phyloP scores from a whole-genome alignment of 2,797 vertebrate species.

The Pelochelys cantorii region DNA sequence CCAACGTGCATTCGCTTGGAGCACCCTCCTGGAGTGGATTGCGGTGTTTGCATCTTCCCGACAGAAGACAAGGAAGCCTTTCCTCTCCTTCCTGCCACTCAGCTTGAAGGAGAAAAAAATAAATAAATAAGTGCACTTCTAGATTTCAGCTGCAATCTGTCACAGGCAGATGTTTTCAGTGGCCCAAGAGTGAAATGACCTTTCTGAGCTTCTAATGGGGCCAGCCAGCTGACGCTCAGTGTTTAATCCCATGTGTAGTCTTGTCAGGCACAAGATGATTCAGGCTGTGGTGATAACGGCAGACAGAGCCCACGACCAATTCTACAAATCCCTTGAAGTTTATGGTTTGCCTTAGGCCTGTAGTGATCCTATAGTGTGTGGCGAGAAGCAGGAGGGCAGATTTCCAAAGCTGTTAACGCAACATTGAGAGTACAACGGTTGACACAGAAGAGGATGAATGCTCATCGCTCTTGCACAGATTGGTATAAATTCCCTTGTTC shows the following conservation, averaged over 20 bases:
- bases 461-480: background rate
- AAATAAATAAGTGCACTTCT: background rate
- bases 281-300: background rate
- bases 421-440: accelerated
- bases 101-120: accelerated
- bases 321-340: background rate
- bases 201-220: background rate
- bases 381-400: accelerated
- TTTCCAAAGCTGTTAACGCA: background rate
- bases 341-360: background rate
- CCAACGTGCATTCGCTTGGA: accelerated
- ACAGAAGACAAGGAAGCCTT: accelerated
- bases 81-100: background rate
- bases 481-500: background rate
- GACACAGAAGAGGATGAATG: accelerated
- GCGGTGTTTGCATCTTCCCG: background rate
- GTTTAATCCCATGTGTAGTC: accelerated
- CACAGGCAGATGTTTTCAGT: background rate
- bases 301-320: background rate
- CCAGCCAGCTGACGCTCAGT: background rate
- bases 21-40: background rate
- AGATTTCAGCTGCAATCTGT: background rate
- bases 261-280: accelerated
- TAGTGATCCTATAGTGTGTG: background rate
- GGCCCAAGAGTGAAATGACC: constrained; percentile 26